Conservation (phyloP, 2,888 invertebrate species). For the Perizoma flavofasciatum region DNA sequence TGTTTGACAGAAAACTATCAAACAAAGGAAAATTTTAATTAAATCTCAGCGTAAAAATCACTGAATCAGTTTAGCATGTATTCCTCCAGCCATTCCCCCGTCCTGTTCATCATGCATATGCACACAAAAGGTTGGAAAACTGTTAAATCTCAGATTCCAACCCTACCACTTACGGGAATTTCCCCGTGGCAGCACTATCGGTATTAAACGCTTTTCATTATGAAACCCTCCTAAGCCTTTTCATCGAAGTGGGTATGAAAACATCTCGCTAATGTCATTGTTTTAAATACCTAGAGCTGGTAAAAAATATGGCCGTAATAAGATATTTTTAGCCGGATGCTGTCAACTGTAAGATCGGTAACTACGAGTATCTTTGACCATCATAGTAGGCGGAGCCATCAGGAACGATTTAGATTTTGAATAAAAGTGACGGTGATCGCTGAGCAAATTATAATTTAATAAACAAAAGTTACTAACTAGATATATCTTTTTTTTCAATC, state of each 20-base stretch:
- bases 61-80: conserved; percentile 4
- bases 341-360: too few species aligned
- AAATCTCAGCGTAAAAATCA: not conserved
- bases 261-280: conserved; percentile 63
- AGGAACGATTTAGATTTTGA: too few species aligned
- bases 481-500: too few species aligned
- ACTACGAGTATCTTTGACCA: too few species aligned
- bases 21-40: not conserved
- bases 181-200: conserved; percentile 41
- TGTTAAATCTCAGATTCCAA: conserved; percentile 9
- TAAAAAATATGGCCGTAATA: conserved; percentile 5
- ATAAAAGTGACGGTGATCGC: too few species aligned
- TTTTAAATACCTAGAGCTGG: conserved; percentile 46
- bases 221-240: conserved; percentile 33
- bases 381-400: too few species aligned
- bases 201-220: conserved; percentile 44
- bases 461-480: too few species aligned
- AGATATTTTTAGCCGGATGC: not conserved
- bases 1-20: not conserved
- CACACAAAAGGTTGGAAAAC: conserved; percentile 16
- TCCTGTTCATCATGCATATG: not conserved
- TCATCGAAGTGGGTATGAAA: conserved; percentile 38
- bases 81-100: not conserved
- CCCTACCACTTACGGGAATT: conserved; percentile 33
- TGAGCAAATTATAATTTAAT: too few species aligned